Base-by-base conservation (phyloP, 2,113 vertebrate species). In the Lagopus muta region DNA sequence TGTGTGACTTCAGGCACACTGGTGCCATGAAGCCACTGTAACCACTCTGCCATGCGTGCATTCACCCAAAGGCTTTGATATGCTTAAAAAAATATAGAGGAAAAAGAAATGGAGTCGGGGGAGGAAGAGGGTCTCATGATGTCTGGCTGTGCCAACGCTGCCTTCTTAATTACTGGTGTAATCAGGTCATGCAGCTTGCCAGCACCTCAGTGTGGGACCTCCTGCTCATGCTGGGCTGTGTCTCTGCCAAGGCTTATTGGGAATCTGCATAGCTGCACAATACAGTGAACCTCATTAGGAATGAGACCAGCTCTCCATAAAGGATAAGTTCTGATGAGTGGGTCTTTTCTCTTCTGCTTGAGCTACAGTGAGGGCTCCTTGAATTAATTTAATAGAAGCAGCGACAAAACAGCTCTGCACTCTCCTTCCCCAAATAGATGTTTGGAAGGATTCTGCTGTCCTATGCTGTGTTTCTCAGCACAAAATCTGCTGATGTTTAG, bases 321-420 rank as follows among this genome's bases (percentile, higher is more conserved):
- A 88, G 78, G 71, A 69, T 94, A 83, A 89, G 69, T 87, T 91
- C 86, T 93, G 91, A 92, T 87, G 70, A 95, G 81, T 89, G 75
- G 13, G 28, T 82, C 85, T 95, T 96, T 92, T 91, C 52, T 89
- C 61, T 90, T 85, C 62, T 92, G 58, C 82, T 57, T 52, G 18
- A 93, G 48, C n/a, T 89, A 1, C 79, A 40, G 25, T 38, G 92
- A 86, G 82, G 92, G 81, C 64, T 93, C 79, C 88, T 92, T 67
- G 73, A 79, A 71, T 96, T 87, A 92, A 96, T 94, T 94, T 78
- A 21, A 55, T 88, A 80, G 65, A 85, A 79, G 84, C 84, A 87
- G 67, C 77, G 89, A 64, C 67, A 88, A 90, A 90, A 58, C 34
- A 77, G 76, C 54, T 45, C 27, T 64, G 86, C 7, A 4, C 47